A percentile compares a stretch with the other conserved stretches of the same genome.
phyloP scores from a whole-genome alignment of 2,888 invertebrate genomes.

The Baronia brevicornis region DNA sequence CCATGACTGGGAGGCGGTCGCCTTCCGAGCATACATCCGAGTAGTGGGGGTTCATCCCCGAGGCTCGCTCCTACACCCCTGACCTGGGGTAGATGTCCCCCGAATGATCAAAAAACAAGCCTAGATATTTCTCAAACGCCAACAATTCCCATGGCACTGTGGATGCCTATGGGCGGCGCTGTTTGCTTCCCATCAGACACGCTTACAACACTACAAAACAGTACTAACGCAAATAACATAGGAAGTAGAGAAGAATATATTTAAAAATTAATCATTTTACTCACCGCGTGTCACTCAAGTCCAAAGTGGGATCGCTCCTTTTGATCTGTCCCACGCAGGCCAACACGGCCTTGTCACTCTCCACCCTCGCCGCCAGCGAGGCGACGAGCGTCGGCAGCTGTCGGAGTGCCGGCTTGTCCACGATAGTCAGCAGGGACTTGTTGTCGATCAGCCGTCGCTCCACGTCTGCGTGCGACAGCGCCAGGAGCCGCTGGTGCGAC shows the following conservation, averaged over 20 bases:
- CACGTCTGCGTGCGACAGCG: slow-evolving; percentile 88
- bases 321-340: slow-evolving; percentile 82
- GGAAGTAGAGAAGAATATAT: not conserved
- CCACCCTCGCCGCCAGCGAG: slow-evolving; percentile 85
- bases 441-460: slow-evolving; percentile 94
- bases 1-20: no score
- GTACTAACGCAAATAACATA: no score
- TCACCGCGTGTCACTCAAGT: slow-evolving; percentile 77
- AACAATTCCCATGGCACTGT: no score
- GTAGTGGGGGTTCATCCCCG: no score
- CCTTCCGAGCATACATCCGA: no score
- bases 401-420: slow-evolving; percentile 87
- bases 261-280: slow-evolving; percentile 12
- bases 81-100: no score
- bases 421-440: slow-evolving; percentile 88
- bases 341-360: slow-evolving; percentile 92
- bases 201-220: no score
- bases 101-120: no score
- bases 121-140: no score
- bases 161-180: no score
- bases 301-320: slow-evolving; percentile 75
- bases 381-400: slow-evolving; percentile 82
- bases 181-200: no score
- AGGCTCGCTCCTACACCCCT: no score
- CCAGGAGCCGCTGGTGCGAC: slow-evolving; percentile 91